Evolutionary conservation across 2,113 vertebrate species (phyloP).

Genomic region (Colistium nudipinnis): DNA sequence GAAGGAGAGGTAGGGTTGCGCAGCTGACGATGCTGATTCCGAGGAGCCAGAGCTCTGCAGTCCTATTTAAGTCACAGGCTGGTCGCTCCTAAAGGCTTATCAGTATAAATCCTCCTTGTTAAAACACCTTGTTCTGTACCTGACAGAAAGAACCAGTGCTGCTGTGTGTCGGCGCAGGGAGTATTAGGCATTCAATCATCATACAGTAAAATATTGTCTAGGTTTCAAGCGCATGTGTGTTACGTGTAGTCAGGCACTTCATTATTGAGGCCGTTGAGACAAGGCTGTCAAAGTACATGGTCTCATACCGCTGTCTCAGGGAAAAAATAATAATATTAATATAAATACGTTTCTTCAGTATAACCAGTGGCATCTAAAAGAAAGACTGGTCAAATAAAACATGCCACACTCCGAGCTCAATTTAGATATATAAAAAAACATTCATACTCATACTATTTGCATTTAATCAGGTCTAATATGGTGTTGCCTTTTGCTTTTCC

Average conservation of each 20-base stretch:
- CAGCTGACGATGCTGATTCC: conserved; percentile 85
- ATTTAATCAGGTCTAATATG: conserved; percentile 19
- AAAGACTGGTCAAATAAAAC: background rate
- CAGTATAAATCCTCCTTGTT: conserved; percentile 42
- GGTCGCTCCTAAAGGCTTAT: conserved; percentile 47
- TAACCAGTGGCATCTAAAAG: background rate
- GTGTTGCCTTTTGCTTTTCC: conserved; percentile 18
- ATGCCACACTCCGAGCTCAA: background rate
- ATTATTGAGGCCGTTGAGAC: too few relatives aligned
- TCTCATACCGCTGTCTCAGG: background rate
- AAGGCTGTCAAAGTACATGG: background rate
- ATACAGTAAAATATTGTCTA: background rate
- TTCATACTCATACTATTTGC: background rate
- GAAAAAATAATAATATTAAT: conserved; percentile 7
- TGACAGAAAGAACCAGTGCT: background rate
- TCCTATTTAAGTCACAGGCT: conserved; percentile 79
- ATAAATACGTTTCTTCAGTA: background rate
- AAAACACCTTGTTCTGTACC: conserved; percentile 18
- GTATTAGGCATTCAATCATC: background rate
- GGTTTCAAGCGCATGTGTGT: too few relatives aligned
- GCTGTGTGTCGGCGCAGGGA: background rate
- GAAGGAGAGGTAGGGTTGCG: conserved; percentile 80
- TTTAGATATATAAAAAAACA: too few relatives aligned
- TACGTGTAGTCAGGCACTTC: too few relatives aligned
- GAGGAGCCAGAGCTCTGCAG: conserved; percentile 70